phyloP scores from a whole-genome alignment of 92 coral and sea anemone species.

The Epizoanthus fatuus region DNA sequence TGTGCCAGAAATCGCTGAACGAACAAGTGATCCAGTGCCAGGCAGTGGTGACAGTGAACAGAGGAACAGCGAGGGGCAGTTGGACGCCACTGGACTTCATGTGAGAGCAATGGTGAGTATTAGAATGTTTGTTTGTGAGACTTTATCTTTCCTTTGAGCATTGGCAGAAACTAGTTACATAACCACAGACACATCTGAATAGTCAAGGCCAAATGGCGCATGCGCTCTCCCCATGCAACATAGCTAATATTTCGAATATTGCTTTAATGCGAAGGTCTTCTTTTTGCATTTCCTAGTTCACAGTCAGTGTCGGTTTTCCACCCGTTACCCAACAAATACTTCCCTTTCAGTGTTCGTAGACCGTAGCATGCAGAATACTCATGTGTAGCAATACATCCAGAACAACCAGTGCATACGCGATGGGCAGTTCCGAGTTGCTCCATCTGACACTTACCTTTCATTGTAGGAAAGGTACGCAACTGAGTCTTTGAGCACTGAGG shows the following conservation, averaged over 20 bases:
- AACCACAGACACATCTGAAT: not conserved
- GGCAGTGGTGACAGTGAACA: constrained; percentile 6
- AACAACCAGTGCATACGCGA: too few species aligned
- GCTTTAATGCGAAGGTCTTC: not conserved
- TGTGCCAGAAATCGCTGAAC: not conserved
- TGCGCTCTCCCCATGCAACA: too few species aligned
- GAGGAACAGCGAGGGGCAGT: not conserved
- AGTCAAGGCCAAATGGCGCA: not conserved
- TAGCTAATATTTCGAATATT: not conserved
- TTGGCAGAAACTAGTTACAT: not conserved
- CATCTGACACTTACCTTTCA: not conserved
- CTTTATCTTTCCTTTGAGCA: not conserved
- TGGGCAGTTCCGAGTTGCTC: not conserved
- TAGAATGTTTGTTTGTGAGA: not conserved
- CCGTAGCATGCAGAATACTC: too few species aligned
- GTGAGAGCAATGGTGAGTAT: not conserved
- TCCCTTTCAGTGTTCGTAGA: not conserved
- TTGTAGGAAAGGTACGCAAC: constrained; percentile 19
- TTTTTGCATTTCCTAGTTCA: not conserved
- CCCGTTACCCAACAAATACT: not conserved
- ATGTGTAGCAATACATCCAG: too few species aligned
- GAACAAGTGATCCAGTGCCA: not conserved
- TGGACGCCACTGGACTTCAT: not conserved
- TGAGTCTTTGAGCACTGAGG: not conserved
- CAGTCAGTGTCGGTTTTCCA: too few species aligned